Evolutionary conservation across 2,797 vertebrate species (phyloP).

Genomic region (Coregonus suidteri): DNA sequence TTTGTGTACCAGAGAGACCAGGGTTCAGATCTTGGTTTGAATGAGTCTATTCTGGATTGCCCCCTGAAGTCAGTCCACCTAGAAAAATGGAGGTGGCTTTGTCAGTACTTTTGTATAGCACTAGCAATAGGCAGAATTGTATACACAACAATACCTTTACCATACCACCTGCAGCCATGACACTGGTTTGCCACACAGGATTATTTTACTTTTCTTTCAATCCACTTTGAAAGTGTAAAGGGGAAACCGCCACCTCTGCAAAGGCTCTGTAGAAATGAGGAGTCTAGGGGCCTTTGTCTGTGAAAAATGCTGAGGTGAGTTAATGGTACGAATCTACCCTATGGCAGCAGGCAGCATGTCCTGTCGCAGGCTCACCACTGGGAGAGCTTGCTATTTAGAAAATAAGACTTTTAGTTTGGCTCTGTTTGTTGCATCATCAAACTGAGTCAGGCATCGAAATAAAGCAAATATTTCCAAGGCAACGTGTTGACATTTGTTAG

Average conservation of each 20-base stretch:
- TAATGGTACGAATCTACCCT: constrained; percentile 52
- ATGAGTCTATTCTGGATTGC: constrained; percentile 7
- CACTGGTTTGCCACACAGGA: constrained; percentile 41
- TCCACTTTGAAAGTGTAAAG: constrained; percentile 59
- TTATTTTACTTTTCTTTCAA: constrained; percentile 58
- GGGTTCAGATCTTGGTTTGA: constrained; percentile 26
- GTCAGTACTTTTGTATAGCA: constrained; percentile 15
- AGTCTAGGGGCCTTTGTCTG: constrained; percentile 53
- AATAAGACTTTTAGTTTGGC: constrained; percentile 25
- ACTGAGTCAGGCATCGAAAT: background rate
- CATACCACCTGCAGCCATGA: constrained; percentile 44
- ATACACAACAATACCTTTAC: constrained; percentile 42
- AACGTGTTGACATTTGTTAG: background rate
- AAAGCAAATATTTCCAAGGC: background rate
- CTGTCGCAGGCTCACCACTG: constrained; percentile 36
- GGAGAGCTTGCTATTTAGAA: constrained; percentile 25
- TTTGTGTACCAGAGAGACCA: constrained; percentile 29
- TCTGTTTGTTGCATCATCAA: background rate
- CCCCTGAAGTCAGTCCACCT: constrained; percentile 29
- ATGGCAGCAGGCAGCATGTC: constrained; percentile 37
- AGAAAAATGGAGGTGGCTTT: constrained; percentile 19
- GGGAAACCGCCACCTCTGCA: constrained; percentile 60
- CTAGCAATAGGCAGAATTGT: constrained; percentile 21
- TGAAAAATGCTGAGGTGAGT: constrained; percentile 62
- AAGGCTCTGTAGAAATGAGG: constrained; percentile 57